These are phyloP conservation scores for Pachyuromys duprasi DNA, from an alignment of 2,797 vertebrate genomes.

Conservation along the genomic window DNA sequence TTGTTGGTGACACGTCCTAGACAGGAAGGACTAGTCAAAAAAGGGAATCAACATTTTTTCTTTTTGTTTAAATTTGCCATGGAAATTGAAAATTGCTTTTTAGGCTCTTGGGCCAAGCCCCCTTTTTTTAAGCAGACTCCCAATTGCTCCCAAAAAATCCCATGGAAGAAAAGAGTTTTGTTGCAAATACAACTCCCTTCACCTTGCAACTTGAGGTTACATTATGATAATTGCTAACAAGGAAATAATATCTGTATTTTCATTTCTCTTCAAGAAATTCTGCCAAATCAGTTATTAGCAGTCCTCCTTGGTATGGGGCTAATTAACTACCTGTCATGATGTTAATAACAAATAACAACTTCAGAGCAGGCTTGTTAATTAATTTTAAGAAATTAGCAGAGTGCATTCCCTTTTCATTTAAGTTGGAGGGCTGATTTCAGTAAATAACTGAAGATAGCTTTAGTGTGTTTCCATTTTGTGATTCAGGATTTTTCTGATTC, in stretches of 20 bases:
- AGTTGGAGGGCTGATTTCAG: not conserved
- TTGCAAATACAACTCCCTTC: not conserved
- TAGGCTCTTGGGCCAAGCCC: not conserved
- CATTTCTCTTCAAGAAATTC: constrained; percentile 47
- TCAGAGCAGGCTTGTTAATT: constrained; percentile 36
- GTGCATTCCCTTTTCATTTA: not conserved
- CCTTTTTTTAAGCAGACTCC: not conserved
- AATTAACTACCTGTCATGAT: constrained; percentile 31
- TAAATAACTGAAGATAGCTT: not conserved
- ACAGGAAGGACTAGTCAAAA: too few species aligned
- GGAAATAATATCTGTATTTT: constrained; percentile 35
- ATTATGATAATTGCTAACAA: constrained; percentile 46
- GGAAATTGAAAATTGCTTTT: constrained; percentile 4
- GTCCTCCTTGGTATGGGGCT: not conserved
- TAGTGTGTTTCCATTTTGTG: too few species aligned
- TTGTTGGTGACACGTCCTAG: too few species aligned
- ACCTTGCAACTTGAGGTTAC: constrained; percentile 26
- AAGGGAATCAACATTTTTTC: too few species aligned
- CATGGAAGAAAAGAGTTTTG: constrained; percentile 1
- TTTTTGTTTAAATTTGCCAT: not conserved
- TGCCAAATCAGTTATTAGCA: constrained; percentile 37
- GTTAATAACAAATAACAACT: constrained; percentile 56
- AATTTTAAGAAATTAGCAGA: not conserved
- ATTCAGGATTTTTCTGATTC: not conserved
- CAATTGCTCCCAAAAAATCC: not conserved